Base-by-base conservation (phyloP, 2,113 vertebrate genomes). In the Oceanodroma tethys region DNA sequence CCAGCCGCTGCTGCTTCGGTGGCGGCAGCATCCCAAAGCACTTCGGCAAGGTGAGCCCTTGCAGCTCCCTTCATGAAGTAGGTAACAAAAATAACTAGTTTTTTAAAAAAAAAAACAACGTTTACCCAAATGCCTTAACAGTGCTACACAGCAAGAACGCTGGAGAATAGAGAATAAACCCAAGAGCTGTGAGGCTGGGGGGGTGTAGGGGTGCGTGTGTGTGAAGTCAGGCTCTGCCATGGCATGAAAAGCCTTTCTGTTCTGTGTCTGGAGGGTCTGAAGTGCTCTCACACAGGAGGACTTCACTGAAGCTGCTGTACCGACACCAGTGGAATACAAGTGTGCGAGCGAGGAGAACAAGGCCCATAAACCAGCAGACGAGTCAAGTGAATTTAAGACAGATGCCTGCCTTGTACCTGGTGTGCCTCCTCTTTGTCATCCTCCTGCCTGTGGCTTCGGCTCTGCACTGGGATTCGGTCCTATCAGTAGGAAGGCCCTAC, bases 161-260 rank as follows among this genome's bases (percentile, higher is more conserved):
- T 26, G 67, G 22, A 75, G 42, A 42, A 29, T 0, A 11, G 58
- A 62, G 63, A 40, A 18, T 9, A 36, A 27, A 20, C 20, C 55
- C 3, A 20, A 20, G 75, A 30, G 43, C 79, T 15, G 25, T 5
- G 84, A 22, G 72, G 56, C 27, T 70, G 79, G 12, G 38, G 13
- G 19, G 2, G 15, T 6, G 22, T 0, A 0, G 4, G 21, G 1
- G 18, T 1, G 55, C 11, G 16, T 1, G 29, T 16, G 43, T 7
- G 55, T 36, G 58, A 78, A 94, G 58, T 8, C 67, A 76, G 62
- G 52, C 52, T 47, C 62, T 88, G 92, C 74, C 90, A 18, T 0
- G 21, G 86, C 80, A 62, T 30, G 53, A 66, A 62, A 70, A 91
- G 25, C 81, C 52, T 92, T 16, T 0, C 58, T 42, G 0, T 25